Percentiles rank a stretch among this genome's conserved stretches.
phyloP scores from a whole-genome alignment of 2,113 vertebrate genomes.

The Irena cyanogastra region DNA sequence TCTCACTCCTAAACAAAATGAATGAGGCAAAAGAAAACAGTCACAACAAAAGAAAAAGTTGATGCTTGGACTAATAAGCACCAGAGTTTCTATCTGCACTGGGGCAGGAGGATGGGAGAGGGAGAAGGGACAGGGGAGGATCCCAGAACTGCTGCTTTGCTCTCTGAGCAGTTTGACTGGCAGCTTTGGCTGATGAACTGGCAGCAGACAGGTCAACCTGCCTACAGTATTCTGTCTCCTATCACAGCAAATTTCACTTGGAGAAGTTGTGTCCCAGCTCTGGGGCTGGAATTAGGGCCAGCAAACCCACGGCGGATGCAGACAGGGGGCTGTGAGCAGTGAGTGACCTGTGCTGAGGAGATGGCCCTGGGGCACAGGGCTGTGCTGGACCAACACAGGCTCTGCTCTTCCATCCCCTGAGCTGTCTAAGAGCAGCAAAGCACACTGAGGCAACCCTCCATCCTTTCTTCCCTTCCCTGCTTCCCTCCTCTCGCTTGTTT shows the following conservation, averaged over 20 bases:
- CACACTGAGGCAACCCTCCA: background rate
- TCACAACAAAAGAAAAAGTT: background rate
- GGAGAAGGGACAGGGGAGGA: background rate
- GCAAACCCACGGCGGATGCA: background rate
- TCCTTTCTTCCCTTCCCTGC: background rate
- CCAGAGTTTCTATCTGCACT: background rate
- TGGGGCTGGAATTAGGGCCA: background rate
- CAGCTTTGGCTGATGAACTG: background rate
- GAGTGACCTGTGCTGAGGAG: background rate
- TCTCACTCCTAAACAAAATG: background rate
- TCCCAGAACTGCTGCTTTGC: background rate
- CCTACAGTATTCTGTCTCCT: background rate
- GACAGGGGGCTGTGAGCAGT: background rate
- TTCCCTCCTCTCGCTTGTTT: accelerated
- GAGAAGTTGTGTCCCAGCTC: background rate
- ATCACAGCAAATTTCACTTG: background rate
- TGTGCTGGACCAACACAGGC: background rate
- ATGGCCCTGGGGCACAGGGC: accelerated
- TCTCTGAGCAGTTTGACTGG: background rate
- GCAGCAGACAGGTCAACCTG: background rate
- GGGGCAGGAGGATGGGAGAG: background rate
- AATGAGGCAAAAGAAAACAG: background rate
- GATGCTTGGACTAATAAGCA: background rate
- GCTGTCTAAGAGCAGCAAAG: background rate
- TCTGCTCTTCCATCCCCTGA: background rate